Evolutionary conservation across 2,888 invertebrate species (phyloP).

Genomic region (Nowickia ferox): DNA sequence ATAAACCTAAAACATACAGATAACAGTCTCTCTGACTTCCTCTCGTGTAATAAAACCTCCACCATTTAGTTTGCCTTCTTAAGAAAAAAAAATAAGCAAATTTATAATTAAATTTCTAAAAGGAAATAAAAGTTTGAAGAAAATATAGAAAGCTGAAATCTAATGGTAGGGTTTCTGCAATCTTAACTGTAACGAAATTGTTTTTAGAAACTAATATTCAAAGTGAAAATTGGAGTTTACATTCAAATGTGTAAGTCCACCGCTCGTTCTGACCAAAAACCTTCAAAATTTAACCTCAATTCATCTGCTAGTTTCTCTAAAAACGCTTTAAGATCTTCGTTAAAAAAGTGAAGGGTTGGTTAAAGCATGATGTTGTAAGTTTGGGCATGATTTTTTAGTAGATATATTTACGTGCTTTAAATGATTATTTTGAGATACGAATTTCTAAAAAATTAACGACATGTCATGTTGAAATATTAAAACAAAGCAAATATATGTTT

Average conservation of each 20-base stretch:
- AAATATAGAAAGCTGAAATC: conserved; percentile 10
- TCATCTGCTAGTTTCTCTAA: conserved; percentile 3
- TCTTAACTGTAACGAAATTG: conserved; percentile 79
- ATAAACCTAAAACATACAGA: conserved; percentile 70
- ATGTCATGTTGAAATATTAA: conserved; percentile 74
- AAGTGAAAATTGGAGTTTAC: conserved; percentile 80
- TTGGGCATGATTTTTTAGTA: conserved; percentile 14
- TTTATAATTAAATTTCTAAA: neutral
- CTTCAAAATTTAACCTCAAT: neutral
- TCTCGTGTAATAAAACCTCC: conserved; percentile 34
- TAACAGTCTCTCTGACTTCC: conserved; percentile 6
- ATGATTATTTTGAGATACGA: conserved; percentile 80
- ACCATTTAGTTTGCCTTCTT: conserved; percentile 47
- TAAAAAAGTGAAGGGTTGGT: conserved; percentile 35
- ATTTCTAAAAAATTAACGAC: conserved; percentile 82
- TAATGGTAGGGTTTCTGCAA: conserved; percentile 76
- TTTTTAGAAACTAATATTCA: conserved; percentile 78
- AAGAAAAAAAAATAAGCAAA: conserved; percentile 3
- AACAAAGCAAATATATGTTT: conserved; percentile 70
- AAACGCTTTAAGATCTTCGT: neutral
- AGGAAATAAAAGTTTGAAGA: neutral
- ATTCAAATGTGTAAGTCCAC: conserved; percentile 79
- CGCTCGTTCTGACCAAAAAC: conserved; percentile 68
- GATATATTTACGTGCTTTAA: conserved; percentile 9
- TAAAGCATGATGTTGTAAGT: conserved; percentile 39